Conservation (phyloP, 2,113 vertebrate genomes). For the Pygoscelis adeliae region DNA sequence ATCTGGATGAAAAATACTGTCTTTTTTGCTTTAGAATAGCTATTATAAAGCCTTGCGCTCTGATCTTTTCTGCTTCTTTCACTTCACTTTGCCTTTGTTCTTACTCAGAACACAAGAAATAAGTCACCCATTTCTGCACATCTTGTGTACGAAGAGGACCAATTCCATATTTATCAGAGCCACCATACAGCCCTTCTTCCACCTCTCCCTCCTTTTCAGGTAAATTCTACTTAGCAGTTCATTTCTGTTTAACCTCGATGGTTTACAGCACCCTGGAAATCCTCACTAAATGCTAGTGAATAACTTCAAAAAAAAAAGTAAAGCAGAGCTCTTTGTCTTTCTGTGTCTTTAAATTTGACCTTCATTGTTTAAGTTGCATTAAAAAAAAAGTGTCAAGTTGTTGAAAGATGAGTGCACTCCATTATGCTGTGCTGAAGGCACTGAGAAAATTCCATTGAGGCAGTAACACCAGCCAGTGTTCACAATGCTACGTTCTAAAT, state of each 20-base stretch:
- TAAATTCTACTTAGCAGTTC: background rate
- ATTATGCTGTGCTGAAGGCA: background rate
- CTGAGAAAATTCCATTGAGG: background rate
- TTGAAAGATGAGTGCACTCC: slow-evolving; percentile 19
- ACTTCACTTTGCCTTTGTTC: slow-evolving; percentile 13
- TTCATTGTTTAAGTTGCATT: slow-evolving; percentile 37
- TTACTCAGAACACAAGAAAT: background rate
- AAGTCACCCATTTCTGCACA: background rate
- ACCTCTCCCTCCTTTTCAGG: background rate
- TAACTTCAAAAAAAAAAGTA: background rate
- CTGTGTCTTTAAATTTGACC: slow-evolving; percentile 32
- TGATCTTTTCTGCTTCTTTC: slow-evolving; percentile 7
- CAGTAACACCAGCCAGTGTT: background rate
- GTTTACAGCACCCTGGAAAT: background rate
- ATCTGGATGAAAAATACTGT: background rate
- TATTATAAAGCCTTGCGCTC: background rate
- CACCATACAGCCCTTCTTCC: background rate
- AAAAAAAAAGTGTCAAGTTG: background rate
- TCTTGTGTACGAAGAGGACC: background rate
- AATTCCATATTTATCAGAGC: background rate
- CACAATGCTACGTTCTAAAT: background rate
- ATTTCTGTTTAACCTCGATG: background rate
- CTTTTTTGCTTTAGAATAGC: background rate
- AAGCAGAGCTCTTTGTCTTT: background rate
- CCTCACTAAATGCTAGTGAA: background rate